Percentiles rank a stretch among this genome's conserved stretches.
Conservation (phyloP, 2,888 invertebrate species). For the Archaeoteleia sp. region DNA sequence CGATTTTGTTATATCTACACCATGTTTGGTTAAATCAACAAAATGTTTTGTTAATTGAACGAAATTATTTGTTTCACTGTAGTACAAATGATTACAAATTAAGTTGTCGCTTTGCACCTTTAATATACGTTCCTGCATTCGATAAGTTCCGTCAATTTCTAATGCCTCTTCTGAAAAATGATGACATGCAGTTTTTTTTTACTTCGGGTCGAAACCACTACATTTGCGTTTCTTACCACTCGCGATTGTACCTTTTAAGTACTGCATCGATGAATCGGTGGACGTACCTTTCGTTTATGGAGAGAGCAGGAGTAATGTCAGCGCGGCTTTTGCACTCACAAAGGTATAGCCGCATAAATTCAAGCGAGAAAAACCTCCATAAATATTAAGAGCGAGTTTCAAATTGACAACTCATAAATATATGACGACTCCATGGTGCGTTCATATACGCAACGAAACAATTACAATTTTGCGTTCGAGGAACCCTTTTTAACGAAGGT, state of each 20-base stretch:
- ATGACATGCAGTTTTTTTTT: neutral
- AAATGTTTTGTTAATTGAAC: no score
- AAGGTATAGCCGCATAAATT: conserved; percentile 55
- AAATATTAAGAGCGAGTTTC: conserved; percentile 57
- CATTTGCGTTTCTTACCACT: conserved; percentile 17
- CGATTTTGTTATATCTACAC: no score
- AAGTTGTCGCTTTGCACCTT: neutral
- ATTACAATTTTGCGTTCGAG: conserved; percentile 45
- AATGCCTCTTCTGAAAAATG: neutral
- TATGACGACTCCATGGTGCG: conserved; percentile 37
- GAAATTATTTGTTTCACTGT: no score
- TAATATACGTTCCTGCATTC: neutral
- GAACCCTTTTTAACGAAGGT: conserved; percentile 39
- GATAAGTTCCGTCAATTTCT: neutral
- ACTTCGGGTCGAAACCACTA: conserved; percentile 1
- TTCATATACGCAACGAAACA: conserved; percentile 51
- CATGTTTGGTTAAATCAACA: no score
- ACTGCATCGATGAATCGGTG: conserved; percentile 54
- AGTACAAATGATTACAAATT: neutral
- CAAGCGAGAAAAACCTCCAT: conserved; percentile 58
- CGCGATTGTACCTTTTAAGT: conserved; percentile 48
- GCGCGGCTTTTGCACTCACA: conserved; percentile 59
- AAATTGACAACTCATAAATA: conserved; percentile 50
- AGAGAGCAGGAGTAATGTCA: conserved; percentile 50
- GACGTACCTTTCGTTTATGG: conserved; percentile 48